Evolutionary conservation across 2,797 vertebrate species (phyloP), one percentile per base, ranked within the genome.

Genomic region (Tiaroga cobitis): DNA sequence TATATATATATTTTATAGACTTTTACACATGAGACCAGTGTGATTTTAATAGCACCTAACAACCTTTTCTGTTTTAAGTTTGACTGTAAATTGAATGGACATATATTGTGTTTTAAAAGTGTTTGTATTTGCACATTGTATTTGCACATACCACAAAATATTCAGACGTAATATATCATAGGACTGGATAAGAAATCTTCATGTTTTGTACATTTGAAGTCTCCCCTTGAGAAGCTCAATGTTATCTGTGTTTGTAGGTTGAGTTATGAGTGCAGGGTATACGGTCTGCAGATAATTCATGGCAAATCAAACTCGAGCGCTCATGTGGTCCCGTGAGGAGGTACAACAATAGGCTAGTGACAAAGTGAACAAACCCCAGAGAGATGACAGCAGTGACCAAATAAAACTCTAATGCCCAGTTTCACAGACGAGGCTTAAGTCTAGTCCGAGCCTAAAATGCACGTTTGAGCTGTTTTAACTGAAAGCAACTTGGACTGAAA

Each of bases 261-360:
- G 74, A 84, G 82, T 77, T 78, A 84, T 59, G 74, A 84, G 37
- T 24, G 46, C 81, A 29, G 74, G 41, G 43, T 68, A 51, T 24
- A 49, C 2, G 21, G 9, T 65, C 32, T 76, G 16, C 32, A 83
- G 74, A 84, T 84, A 76, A 78, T 69, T 69, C 74, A 77, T 41
- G 46, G 37, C 49, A 19, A 63, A 75, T 83, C 59, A 51, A 26
- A 75, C 7, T 5, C 13, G 19, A 63, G 69, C 26, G 4, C 54
- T 74, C 37, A 46, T 32, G 19, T 63, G 70, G 37, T 74, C 80
- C 67, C 34, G 4, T 34, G 73, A 75, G 73, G 34, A 37, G 70
- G 46, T 70, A 56, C 67, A 56, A 41, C 67, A 56, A 59, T 37
- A 54, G 19, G 63, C 26, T 7, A 16, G 19, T 51, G 79, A 54